Base-by-base conservation (phyloP, 2,888 invertebrate species). In the Iphiclides podalirius region DNA sequence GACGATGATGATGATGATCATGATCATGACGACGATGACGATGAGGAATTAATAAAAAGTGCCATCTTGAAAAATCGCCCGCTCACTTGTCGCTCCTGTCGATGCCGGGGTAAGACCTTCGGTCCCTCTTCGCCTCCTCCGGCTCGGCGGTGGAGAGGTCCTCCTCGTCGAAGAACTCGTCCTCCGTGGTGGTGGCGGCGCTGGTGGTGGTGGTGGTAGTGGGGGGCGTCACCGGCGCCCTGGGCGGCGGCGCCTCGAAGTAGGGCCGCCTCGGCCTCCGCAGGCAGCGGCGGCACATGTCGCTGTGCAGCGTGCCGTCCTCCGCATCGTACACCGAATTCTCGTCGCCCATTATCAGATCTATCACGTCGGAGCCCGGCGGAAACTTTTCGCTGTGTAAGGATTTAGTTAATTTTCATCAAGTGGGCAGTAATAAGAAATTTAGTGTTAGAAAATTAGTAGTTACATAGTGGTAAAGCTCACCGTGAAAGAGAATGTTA, bases 301-400 rank as follows among this genome's bases (percentile, higher is more conserved):
- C 58, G 1, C 53, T 50, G 7, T 57, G 55, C 4, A 76, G 52
- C 0, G 52, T 57, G 0, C 62, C 55, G 14, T 79, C 75, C 0
- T 59, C 55, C 1, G 47, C 57, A 50, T 74, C 63, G 58, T 60
- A 75, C 8, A 68, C 51, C 0, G 81, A 69, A 15, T 72, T 85
- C 0, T 91, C 92, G 64, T 95, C 95, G 0, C 95, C 96, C 56
- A 96, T 83, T 63, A 95, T 92, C 23, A 96, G 80, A 66, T 50
- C 49, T 62, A 95, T 92, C 17, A 95, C 80, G 12, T 94, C 94
- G 0, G 91, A 85, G 31, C 91, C 91, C 2, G 91, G 79, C 2
- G 91, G 85, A 62, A 79, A 88, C 13, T 67, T 87, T 26, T 92
- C 89, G 60, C 93, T 93, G 66, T 28, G 28, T 20, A 20, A 20